phyloP scores from a whole-genome alignment of 2,113 vertebrate species.

The Calonectris borealis region DNA sequence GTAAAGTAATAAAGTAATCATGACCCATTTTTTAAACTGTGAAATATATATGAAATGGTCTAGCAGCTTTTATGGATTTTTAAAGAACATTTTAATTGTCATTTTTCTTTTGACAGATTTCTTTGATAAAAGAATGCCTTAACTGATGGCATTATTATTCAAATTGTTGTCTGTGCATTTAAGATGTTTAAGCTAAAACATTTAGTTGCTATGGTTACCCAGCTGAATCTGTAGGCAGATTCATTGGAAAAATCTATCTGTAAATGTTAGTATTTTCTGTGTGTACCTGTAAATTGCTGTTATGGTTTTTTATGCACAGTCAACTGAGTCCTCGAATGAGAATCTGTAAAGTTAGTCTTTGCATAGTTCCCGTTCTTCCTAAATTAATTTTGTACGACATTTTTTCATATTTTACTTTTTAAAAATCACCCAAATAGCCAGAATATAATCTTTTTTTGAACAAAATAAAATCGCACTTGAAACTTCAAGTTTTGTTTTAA shows the following conservation, averaged over 20 bases:
- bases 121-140: background rate
- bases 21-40: background rate
- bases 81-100: constrained; percentile 14
- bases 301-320: background rate
- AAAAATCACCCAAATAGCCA: background rate
- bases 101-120: background rate
- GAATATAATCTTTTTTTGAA: background rate
- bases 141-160: constrained; percentile 31
- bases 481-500: background rate
- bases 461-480: background rate
- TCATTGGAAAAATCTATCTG: constrained; percentile 9
- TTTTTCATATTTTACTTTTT: background rate
- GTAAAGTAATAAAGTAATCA: background rate
- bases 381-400: background rate
- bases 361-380: background rate
- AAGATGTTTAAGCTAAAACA: constrained; percentile 43
- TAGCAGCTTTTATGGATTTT: background rate
- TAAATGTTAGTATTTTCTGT: constrained; percentile 25
- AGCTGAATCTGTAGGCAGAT: constrained; percentile 6
- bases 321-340: background rate
- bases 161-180: constrained; percentile 44
- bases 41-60: background rate
- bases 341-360: background rate
- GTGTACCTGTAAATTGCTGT: background rate
- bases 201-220: constrained; percentile 59